Base-by-base conservation (phyloP, 2,888 invertebrate species). In the Eristalis tenax region DNA sequence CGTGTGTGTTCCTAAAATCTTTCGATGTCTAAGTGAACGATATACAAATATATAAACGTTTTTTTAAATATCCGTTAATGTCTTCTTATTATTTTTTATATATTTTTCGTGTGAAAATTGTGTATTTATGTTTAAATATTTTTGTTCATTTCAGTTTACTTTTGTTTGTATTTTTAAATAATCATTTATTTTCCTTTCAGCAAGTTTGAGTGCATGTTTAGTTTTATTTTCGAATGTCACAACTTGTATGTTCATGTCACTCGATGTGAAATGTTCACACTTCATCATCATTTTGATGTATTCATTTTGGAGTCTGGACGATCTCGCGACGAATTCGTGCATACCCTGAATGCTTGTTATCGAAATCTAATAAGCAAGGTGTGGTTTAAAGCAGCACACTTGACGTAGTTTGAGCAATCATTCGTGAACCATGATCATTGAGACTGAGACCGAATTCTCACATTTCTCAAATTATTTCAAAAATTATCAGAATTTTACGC, bases 1-100 rank as follows among this genome's bases (percentile, higher is more conserved):
- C 74, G 68, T 83, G 79, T 80, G 83, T 83, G 79, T 80, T 83
- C 84, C 84, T 84, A 79, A 69, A 80, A 70, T 73, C 74, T 78
- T 75, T 83, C 43, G 23, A 40, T 56, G 75, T 43, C 40, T 65
- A 83, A 77, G 70, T 40, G 65, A 85, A 78, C 73, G 69, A 86
- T 78, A 82, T 65, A 82, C 78, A 59, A 59, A 59, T 59, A 86
- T 82, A 86, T 70, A 82, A 64, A 63, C 15, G 43, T 84, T 82
- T 83, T 61, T 23, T 26, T 81, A 76, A 68, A 73, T 26, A 69
- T 65, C 38, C 77, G 26, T 38, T 38, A 50, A 64, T 13, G 23
- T 66, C 65, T 75, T 57, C 35, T 65, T 56, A 32, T 56, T 43
- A 56, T 18, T 73, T 56, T 38, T 15, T 22, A 4, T 15, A 28